Evolutionary conservation across 2,797 vertebrate genomes (phyloP), one percentile per base, ranked within the genome.

Genomic region (Spea hammondii): DNA sequence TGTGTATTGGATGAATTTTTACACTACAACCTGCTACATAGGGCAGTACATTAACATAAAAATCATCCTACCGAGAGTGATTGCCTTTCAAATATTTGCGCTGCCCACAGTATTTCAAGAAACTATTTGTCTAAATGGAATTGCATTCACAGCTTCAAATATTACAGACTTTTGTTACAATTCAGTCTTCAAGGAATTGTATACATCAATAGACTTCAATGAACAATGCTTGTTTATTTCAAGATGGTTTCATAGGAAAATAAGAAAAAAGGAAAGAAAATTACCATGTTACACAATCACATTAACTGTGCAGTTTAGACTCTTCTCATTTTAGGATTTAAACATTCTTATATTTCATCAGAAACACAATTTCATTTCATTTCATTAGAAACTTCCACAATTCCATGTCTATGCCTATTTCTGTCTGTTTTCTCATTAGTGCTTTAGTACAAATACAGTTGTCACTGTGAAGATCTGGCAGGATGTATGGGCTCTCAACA

Each of bases 401-500:
- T 75, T 65, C 32, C 6, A 50, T 64, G 12, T 11, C 44, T 51
- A 6, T 66, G 65, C 65, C 62, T 32, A 32, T 32, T 32, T 32
- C 32, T 76, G 74, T 72, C 74, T 76, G 60, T 76, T 32, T 62
- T 66, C 17, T 69, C 77, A 77, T 81, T 72, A 55, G 55, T 44
- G 32, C 49, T 10, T 60, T 69, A 81, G 79, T 73, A 69, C 69
- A 81, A 77, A 77, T 76, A 73, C 4, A 67, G 49, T 46, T 53
- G n/a, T 68, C 53, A 47, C 53, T 73, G 70, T 47, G n/a, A 49
- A 77, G 59, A 62, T 64, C 62, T 77, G 69, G 69, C 62, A 77
- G 32, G 17, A 67, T 50, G 32, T 44, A 76, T 72, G 44, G 71
- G 70, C 51, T 55, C 47, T 62, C 11, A 49, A 72, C 69, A 67